Evolutionary conservation across 2,888 invertebrate species (phyloP).

Genomic region (Lucinisca nassula): DNA sequence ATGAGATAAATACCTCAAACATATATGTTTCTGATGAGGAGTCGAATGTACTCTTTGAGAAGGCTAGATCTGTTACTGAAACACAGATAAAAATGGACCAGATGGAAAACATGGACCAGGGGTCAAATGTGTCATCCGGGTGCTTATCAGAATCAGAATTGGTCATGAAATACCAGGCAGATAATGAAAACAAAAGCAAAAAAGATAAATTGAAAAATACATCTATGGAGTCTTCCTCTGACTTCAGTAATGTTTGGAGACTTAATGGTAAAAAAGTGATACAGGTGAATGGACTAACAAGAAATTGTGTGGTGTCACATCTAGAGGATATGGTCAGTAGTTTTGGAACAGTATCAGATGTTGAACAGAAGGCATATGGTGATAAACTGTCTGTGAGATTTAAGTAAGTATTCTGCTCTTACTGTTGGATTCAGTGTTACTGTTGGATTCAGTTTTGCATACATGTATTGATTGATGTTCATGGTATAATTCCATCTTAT

Average conservation of each 20-base stretch:
- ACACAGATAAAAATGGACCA: too few relatives aligned
- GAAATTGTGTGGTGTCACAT: conserved; percentile 30
- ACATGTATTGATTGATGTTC: too few relatives aligned
- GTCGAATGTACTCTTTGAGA: neutral
- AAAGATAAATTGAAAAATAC: neutral
- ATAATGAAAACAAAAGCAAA: neutral
- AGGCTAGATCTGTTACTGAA: neutral
- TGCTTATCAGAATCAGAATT: neutral
- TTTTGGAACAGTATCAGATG: conserved; percentile 55
- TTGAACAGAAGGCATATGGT: neutral
- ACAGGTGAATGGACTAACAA: conserved; percentile 53
- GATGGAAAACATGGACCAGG: neutral
- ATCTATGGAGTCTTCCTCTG: neutral
- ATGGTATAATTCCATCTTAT: too few relatives aligned
- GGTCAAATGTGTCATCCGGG: neutral
- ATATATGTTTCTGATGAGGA: neutral
- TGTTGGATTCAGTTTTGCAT: too few relatives aligned
- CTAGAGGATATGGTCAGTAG: conserved; percentile 35
- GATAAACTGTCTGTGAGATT: conserved; percentile 28
- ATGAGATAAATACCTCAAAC: neutral
- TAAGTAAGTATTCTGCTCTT: conserved; percentile 31
- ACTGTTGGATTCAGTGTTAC: too few relatives aligned
- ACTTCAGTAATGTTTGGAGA: conserved; percentile 43
- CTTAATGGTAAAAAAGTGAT: conserved; percentile 44
- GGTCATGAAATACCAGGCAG: neutral